Evolutionary conservation across 2,888 invertebrate species (phyloP).

Genomic region (Tipula unca): DNA sequence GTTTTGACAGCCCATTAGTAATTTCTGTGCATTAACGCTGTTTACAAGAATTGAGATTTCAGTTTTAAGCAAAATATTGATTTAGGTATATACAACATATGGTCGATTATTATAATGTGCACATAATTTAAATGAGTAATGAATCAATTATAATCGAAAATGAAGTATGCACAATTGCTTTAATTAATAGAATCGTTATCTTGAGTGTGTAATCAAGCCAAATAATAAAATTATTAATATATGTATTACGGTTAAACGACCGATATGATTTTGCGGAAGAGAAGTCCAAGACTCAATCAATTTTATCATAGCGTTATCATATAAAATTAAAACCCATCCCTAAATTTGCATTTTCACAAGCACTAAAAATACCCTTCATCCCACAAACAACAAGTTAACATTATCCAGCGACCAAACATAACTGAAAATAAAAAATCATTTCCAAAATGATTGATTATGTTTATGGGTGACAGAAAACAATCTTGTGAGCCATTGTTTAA

Average conservation of each 20-base stretch:
- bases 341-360: neutral
- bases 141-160: neutral
- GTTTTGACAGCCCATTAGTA: neutral
- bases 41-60: neutral
- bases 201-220: neutral
- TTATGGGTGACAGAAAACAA: neutral
- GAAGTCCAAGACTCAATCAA: no score
- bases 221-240: neutral
- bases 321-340: neutral
- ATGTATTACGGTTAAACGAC: no score
- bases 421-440: neutral
- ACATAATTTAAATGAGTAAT: neutral
- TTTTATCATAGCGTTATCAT: no score
- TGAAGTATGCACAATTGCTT: neutral
- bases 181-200: neutral
- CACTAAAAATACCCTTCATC: neutral
- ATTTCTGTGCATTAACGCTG: neutral
- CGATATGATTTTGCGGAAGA: no score
- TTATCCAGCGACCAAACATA: neutral
- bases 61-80: neutral
- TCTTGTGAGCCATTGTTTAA: neutral
- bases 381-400: neutral
- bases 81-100: neutral
- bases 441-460: neutral
- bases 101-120: neutral